A percentile compares a stretch with the other conserved stretches of the same genome.
These are phyloP conservation scores for Tyrannus savana DNA, from an alignment of 2,113 vertebrate species.

Conservation along the genomic window DNA sequence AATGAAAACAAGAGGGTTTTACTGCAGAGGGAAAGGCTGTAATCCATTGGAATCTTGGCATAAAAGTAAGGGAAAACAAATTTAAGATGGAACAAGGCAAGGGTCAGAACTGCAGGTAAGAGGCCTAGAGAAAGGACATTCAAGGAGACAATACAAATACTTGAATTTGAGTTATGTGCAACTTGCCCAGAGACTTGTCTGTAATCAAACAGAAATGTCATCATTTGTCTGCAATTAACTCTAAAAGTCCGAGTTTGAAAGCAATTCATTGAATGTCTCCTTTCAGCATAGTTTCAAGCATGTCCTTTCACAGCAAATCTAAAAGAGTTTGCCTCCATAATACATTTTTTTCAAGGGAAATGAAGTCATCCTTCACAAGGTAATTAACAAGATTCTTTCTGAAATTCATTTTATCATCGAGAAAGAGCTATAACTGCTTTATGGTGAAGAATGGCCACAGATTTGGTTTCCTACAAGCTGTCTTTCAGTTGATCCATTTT, in stretches of 20 bases:
- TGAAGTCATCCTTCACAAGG: background rate
- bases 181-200: background rate
- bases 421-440: background rate
- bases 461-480: background rate
- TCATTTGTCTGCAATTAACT: background rate
- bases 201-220: background rate
- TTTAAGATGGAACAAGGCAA: background rate
- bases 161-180: background rate
- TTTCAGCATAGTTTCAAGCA: background rate
- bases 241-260: background rate
- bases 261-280: background rate
- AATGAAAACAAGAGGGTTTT: background rate
- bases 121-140: background rate
- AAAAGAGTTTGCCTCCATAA: background rate
- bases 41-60: conserved; percentile 16
- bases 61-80: conserved; percentile 2
- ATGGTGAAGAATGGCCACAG: background rate
- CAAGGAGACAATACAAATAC: background rate
- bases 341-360: background rate
- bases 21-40: background rate
- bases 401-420: background rate
- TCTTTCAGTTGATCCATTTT: background rate
- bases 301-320: background rate
- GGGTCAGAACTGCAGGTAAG: background rate
- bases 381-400: background rate